These are phyloP conservation scores for Vannuccia rotundouncinata DNA, from an alignment of 2,888 invertebrate genomes.

Conservation along the genomic window DNA sequence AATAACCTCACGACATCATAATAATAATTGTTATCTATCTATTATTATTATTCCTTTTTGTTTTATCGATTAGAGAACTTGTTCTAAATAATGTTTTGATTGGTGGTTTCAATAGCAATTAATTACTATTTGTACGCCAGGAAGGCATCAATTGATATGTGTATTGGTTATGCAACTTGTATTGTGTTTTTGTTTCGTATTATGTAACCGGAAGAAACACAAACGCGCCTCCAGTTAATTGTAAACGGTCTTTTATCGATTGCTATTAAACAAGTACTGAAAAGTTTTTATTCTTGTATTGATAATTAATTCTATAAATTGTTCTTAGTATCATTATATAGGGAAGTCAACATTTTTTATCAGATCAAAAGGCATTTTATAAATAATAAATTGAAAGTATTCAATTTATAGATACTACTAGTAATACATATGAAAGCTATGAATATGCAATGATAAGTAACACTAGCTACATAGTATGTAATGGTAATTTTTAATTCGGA, in stretches of 20 bases:
- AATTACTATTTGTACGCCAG: neutral
- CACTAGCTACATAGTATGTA: too few relatives aligned
- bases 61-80: neutral
- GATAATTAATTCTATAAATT: too few relatives aligned
- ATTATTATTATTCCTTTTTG: neutral
- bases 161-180: neutral
- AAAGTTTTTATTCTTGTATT: too few relatives aligned
- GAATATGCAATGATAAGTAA: too few relatives aligned
- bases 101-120: neutral
- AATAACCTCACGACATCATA: neutral
- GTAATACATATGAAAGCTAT: too few relatives aligned
- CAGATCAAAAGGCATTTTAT: too few relatives aligned
- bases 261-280: neutral
- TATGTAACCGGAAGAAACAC: neutral
- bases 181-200: neutral
- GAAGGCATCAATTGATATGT: neutral
- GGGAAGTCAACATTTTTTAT: too few relatives aligned
- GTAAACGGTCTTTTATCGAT: neutral
- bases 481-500: too few relatives aligned
- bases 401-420: too few relatives aligned
- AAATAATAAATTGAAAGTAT: too few relatives aligned
- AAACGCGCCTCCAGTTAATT: neutral
- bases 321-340: too few relatives aligned
- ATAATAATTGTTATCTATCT: neutral
- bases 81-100: neutral